A percentile compares a stretch with the other conserved stretches of the same genome.
These are phyloP conservation scores for Ciconia maguari DNA, from an alignment of 2,113 vertebrate genomes.

Conservation along the genomic window DNA sequence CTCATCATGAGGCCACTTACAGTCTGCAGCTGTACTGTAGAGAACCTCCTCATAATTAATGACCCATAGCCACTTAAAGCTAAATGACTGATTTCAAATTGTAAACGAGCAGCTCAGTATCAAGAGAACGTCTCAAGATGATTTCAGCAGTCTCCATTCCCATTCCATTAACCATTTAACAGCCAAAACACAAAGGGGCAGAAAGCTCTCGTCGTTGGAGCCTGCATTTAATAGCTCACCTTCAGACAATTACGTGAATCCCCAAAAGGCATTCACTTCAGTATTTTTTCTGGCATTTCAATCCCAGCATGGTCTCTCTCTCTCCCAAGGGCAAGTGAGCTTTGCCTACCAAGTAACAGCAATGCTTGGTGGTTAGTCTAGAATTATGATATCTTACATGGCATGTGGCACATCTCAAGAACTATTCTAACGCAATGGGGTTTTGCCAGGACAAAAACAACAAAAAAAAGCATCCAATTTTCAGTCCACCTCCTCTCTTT, in stretches of 20 bases:
- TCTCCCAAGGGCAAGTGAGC: background rate
- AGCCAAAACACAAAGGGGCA: background rate
- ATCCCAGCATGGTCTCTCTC: background rate
- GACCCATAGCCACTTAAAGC: background rate
- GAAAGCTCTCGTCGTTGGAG: background rate
- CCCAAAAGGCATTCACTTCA: background rate
- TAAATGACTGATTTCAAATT: slow-evolving; percentile 19
- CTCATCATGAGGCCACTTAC: background rate
- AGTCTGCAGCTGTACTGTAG: background rate
- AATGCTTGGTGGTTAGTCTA: background rate
- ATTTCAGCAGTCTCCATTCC: background rate
- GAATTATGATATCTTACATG: background rate
- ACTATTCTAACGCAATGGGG: background rate
- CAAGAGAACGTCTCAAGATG: background rate
- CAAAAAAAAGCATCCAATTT: background rate
- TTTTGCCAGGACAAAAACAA: background rate
- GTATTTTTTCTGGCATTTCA: background rate
- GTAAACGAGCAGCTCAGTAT: background rate
- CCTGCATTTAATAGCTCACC: background rate
- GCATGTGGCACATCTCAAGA: background rate
- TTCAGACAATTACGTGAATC: background rate
- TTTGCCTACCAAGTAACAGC: background rate
- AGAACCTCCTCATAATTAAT: slow-evolving; percentile 37
- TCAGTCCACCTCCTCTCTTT: background rate
- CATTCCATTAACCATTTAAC: background rate